These are phyloP conservation scores for Pegoplata infirma DNA, from an alignment of 2,888 invertebrate genomes.

Conservation along the genomic window DNA sequence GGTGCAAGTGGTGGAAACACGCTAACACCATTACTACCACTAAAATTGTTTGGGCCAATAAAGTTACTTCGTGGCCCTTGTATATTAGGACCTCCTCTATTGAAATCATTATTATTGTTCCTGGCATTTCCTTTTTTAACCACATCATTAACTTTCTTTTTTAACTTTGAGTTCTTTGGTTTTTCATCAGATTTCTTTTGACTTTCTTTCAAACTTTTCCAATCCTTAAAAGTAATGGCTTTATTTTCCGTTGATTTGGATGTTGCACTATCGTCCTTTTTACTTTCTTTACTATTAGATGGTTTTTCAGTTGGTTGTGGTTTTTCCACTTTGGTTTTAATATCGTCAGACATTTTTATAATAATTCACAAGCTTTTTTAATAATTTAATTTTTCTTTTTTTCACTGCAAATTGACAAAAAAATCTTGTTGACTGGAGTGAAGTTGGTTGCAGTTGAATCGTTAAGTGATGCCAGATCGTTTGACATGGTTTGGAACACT, in stretches of 20 bases:
- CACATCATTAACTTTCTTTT: background rate
- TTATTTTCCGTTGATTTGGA: constrained; percentile 24
- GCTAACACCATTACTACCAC: background rate
- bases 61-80: background rate
- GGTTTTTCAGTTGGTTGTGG: background rate
- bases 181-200: constrained; percentile 45
- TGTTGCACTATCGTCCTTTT: background rate
- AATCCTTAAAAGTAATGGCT: constrained; percentile 68
- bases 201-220: constrained; percentile 68
- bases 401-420: too few relatives aligned
- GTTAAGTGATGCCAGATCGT: too few relatives aligned
- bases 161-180: background rate
- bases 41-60: background rate
- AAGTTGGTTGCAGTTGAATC: too few relatives aligned
- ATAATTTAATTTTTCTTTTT: background rate
- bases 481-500: too few relatives aligned
- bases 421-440: too few relatives aligned
- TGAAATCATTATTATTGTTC: background rate
- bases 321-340: background rate
- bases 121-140: background rate
- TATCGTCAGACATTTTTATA: background rate
- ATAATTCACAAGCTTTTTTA: background rate
- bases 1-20: background rate
- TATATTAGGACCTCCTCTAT: background rate
- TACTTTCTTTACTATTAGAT: background rate